phyloP scores from a whole-genome alignment of 2,888 invertebrate genomes.

The Cotesia congregata region DNA sequence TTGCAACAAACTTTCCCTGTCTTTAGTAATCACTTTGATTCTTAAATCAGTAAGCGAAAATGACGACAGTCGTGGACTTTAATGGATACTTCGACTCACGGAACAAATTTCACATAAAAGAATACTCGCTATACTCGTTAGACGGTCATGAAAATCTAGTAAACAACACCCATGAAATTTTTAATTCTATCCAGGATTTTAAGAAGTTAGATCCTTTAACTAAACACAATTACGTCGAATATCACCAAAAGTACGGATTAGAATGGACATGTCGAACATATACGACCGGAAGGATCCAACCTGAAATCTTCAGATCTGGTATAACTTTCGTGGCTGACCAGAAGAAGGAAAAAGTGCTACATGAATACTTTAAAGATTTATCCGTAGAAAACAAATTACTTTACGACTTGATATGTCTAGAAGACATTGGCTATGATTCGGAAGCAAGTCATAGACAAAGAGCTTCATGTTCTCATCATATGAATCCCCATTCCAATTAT shows the following conservation, averaged over 20 bases:
- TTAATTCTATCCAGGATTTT: neutral
- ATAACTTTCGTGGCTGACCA: neutral
- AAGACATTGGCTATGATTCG: neutral
- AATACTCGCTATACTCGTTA: neutral
- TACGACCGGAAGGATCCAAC: neutral
- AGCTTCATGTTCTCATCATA: neutral
- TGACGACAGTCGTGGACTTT: neutral
- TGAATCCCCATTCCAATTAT: neutral
- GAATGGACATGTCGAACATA: neutral
- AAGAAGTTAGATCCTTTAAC: neutral
- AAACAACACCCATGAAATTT: neutral
- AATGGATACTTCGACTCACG: neutral
- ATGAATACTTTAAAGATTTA: too few species aligned
- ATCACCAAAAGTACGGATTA: neutral
- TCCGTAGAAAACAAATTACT: too few species aligned
- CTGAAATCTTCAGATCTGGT: neutral
- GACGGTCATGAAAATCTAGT: neutral
- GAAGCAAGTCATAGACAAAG: neutral
- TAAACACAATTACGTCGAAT: neutral
- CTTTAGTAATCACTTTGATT: neutral
- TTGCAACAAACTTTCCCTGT: neutral
- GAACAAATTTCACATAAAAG: neutral
- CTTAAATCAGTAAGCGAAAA: neutral
- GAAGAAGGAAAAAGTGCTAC: too few species aligned
- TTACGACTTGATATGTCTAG: neutral